Evolutionary conservation across 1,140 invertebrate genomes (phyloP), one percentile per base, ranked within the genome.

Genomic region (Acromyrmex heyeri): DNA sequence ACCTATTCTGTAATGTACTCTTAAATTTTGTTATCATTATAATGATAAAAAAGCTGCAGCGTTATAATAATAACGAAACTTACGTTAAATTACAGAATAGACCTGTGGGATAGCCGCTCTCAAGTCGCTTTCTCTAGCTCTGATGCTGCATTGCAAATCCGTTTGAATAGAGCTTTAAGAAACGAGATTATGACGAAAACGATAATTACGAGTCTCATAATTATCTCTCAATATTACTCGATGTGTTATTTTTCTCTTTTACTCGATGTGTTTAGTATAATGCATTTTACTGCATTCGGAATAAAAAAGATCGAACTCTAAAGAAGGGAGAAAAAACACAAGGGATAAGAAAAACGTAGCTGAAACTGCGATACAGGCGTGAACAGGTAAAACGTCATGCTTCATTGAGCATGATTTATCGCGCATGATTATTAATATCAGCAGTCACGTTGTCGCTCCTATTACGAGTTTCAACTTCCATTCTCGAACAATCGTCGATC

Each of bases 381-480:
- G 48, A 69, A 50, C 21, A 69, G 21, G 21, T 1, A 10, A 1
- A 24, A 50, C 38, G 65, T 50, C 14, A 24, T 21, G 65, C 65
- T 3, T 27, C 12, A 48, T 3, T 14, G 38, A 16, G 34, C n/a
- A n/a, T 34, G 34, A 44, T 67, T 65, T 67, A 67, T 67, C 34
- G n/a, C 34, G 34, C 5, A 69, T 69, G 12, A 69, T 69, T 69
- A 69, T 69, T 50, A 50, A 69, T 48, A 69, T 69, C n/a, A 21
- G 10, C 38, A 1, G 14, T 16, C 16, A 8, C 30, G 6, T 7
- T 4, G n/a, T 8, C 18, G 18, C 57, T 62, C 59, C 24, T 44
- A 44, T 4, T 44, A 44, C 8, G 8, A 38, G 38, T 44, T 44
- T 44, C 8, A 44, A 44, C 8, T 44, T 44, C 38, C 38, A 44